Percentiles rank a stretch among this genome's conserved stretches.
phyloP scores from a whole-genome alignment of 2,888 invertebrate species.

The Toxonevra muliebris region DNA sequence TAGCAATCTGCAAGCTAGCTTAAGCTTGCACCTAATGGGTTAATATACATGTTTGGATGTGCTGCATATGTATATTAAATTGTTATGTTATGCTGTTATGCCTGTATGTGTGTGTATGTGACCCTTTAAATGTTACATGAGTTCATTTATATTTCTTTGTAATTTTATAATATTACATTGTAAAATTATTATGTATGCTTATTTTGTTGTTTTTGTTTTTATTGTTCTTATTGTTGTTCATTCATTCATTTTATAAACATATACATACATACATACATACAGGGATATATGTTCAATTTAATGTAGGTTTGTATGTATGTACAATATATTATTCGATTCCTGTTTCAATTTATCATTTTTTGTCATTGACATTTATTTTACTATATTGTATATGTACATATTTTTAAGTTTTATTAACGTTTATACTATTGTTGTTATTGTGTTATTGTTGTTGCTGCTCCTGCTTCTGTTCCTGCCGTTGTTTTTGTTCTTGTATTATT shows the following conservation, averaged over 20 bases:
- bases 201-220: neutral
- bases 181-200: conserved; percentile 1
- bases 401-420: neutral
- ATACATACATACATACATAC: neutral
- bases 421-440: neutral
- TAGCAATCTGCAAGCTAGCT: too few species aligned
- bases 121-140: too few species aligned
- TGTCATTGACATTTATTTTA: conserved; percentile 11
- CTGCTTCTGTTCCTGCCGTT: neutral
- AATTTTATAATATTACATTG: conserved; percentile 1
- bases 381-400: neutral
- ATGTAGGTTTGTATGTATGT: neutral
- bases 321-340: neutral
- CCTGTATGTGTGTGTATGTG: neutral
- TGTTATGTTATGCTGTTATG: neutral
- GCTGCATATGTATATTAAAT: neutral
- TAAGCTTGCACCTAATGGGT: too few species aligned
- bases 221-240: neutral
- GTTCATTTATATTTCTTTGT: neutral
- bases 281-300: neutral
- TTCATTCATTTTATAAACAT: too few species aligned
- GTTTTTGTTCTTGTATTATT: neutral
- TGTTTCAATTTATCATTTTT: conserved; percentile 8
- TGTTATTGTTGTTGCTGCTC: neutral
- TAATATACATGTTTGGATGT: neutral